Conservation (phyloP, 2,888 invertebrate species). For the Cheilosia soror region DNA sequence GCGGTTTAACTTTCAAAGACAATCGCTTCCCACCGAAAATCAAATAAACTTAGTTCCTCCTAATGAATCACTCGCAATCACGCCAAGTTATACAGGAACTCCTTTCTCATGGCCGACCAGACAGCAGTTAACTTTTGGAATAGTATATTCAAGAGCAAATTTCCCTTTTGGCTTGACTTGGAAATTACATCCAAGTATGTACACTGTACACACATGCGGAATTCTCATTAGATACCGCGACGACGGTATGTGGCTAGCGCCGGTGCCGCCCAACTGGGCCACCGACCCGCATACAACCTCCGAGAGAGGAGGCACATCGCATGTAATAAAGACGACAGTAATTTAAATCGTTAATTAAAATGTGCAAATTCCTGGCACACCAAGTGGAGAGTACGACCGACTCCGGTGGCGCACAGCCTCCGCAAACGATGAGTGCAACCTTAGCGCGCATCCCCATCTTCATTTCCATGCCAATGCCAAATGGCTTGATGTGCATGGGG, state of each 20-base stretch:
- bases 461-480: no score
- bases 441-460: constrained; percentile 19
- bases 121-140: background rate
- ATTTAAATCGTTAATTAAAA: constrained; percentile 77
- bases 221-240: constrained; percentile 51
- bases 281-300: constrained; percentile 37
- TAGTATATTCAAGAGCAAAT: background rate
- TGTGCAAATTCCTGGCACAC: constrained; percentile 70
- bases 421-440: constrained; percentile 19
- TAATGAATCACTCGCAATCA: constrained; percentile 45
- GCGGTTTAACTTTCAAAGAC: background rate
- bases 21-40: constrained; percentile 6
- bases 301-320: constrained; percentile 37
- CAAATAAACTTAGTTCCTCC: constrained; percentile 30
- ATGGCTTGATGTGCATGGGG: background rate
- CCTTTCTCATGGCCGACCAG: background rate
- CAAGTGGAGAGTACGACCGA: constrained; percentile 9
- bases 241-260: constrained; percentile 59
- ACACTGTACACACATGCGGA: constrained; percentile 42
- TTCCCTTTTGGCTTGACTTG: constrained; percentile 24
- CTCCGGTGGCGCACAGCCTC: constrained; percentile 43
- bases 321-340: constrained; percentile 75
- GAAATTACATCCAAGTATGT: constrained; percentile 52
- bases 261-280: constrained; percentile 31
- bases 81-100: constrained; percentile 11